phyloP scores from a whole-genome alignment of 2,113 vertebrate genomes.

The Sinocyclocheilus maitianheensis region DNA sequence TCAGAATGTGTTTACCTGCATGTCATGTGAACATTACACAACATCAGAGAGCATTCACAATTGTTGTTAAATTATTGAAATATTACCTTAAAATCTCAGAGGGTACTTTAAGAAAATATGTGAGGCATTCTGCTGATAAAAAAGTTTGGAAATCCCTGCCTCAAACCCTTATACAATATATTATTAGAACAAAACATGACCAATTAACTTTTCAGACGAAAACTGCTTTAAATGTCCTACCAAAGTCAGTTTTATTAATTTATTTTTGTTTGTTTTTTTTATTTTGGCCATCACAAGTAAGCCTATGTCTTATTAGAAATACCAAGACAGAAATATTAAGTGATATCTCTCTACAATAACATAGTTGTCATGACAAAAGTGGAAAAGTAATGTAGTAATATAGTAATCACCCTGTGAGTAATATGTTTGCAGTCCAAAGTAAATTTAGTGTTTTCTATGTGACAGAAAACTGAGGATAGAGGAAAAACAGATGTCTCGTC shows the following conservation, averaged over 20 bases:
- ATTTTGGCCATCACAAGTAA: not conserved
- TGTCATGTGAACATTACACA: not conserved
- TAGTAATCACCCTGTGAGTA: not conserved
- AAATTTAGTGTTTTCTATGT: not conserved
- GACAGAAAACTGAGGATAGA: not conserved
- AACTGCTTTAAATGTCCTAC: not conserved
- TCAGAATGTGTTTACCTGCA: no score
- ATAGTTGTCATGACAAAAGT: constrained; percentile 10
- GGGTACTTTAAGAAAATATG: no score
- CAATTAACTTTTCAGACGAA: not conserved
- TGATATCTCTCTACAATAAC: not conserved
- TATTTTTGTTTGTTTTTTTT: no score
- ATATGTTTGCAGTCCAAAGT: constrained; percentile 1
- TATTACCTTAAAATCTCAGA: no score
- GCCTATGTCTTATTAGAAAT: not conserved
- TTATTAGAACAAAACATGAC: not conserved
- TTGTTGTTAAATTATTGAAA: not conserved
- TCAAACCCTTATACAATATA: not conserved
- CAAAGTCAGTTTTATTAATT: no score
- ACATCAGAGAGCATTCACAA: not conserved
- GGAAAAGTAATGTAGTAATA: not conserved
- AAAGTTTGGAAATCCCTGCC: no score
- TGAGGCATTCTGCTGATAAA: no score
- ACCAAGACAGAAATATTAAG: not conserved
- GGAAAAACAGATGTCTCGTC: constrained; percentile 11